Base-by-base conservation (phyloP, 1,140 invertebrate species). In the Magallana gigas region DNA sequence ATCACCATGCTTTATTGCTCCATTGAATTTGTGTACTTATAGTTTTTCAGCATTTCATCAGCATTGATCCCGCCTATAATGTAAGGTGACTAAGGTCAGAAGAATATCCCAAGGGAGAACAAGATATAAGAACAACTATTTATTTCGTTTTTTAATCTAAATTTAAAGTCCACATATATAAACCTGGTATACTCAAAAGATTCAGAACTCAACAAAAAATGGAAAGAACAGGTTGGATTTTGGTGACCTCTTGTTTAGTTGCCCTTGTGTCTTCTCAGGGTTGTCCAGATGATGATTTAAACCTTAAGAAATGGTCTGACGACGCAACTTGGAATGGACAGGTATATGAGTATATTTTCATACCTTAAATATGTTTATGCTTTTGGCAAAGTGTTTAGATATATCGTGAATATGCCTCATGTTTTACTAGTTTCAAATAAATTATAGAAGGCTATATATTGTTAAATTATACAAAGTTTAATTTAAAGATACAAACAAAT, bases 261-360 rank as follows among this genome's bases (percentile, higher is more conserved):
- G 68, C 23, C 68, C 68, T 76, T 23, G 68, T 76, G 18, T 29
- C 29, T 12, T 76, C 68, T 8, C 68, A 76, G 68, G 8, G 11
- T 12, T 76, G 68, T 36, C 68, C 68, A 76, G 68, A 76, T 29
- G 7, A 76, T 0, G 23, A 29, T 76, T 12, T 29, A 2, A 11
- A 36, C 8, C 68, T 76, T 7, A 29, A 23, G 36, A 76, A 29
- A 76, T 76, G 68, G 68, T 76, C 68, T 29, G 68, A 76, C 4
- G 68, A 76, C 14, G 23, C 68, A 76, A 76, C 68, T 11, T 76
- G 68, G 68, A 36, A 76, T 76, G 68, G 68, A 76, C 68, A 76
- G 68, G 68, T 76, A 76, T 29, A 29, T 9, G 5, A 48, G 36
- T 48, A 48, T 48, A 48, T 48, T 48, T 48, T 48, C 36, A 48